A percentile compares a stretch with the other conserved stretches of the same genome.
Evolutionary conservation across 2,797 vertebrate genomes (phyloP).

Genomic region (Acipenser ruthenus): DNA sequence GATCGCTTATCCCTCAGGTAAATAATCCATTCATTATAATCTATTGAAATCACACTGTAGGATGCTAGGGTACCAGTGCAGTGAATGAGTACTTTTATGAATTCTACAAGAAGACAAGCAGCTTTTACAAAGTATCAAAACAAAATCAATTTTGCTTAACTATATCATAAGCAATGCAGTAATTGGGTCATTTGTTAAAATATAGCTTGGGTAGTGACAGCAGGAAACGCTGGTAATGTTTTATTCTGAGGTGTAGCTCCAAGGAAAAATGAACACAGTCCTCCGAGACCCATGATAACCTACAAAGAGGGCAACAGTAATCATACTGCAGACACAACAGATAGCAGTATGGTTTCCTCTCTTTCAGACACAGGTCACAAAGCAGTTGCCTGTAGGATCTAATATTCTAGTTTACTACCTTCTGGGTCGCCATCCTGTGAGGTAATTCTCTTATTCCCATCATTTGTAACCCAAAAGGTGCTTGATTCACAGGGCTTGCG

Average conservation of each 20-base stretch:
- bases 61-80: no score
- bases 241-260: conserved; percentile 42
- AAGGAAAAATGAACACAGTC: conserved; percentile 35
- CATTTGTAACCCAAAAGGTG: no score
- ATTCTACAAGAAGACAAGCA: no score
- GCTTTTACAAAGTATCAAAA: no score
- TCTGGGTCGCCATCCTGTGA: no score
- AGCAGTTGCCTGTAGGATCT: conserved; percentile 34
- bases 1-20: no score
- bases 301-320: conserved; percentile 33
- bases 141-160: no score
- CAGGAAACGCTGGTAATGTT: conserved; percentile 38
- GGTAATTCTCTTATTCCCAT: no score
- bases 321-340: conserved; percentile 40
- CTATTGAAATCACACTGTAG: no score
- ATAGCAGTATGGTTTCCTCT: conserved; percentile 24
- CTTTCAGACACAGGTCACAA: conserved; percentile 29
- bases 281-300: conserved; percentile 41
- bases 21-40: no score
- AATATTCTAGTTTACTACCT: background rate
- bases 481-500: no score
- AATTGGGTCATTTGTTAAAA: conserved; percentile 42
- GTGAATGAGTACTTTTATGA: no score
- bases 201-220: conserved; percentile 30
- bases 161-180: conserved; percentile 16